phyloP scores from a whole-genome alignment of 1,140 invertebrate genomes.

The Aleiodes sp. region DNA sequence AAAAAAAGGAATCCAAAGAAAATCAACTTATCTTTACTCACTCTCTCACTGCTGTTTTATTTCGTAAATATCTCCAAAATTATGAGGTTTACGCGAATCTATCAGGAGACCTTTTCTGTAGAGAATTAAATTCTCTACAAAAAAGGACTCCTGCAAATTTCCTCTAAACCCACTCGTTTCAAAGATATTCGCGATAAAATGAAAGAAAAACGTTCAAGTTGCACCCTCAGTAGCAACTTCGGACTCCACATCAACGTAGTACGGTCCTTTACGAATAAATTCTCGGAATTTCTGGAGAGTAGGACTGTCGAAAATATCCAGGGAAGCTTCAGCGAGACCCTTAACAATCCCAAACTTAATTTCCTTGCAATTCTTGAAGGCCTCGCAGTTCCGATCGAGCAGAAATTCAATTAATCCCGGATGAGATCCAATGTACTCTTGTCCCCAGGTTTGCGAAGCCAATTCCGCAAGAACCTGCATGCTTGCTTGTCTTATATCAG shows the following conservation, averaged over 20 bases:
- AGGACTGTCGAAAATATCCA: conserved; percentile 71
- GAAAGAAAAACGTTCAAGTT: conserved; percentile 48
- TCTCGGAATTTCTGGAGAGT: conserved; percentile 71
- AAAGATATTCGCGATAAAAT: too few relatives aligned
- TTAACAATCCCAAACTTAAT: conserved; percentile 78
- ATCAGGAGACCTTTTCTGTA: too few relatives aligned
- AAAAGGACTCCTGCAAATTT: too few relatives aligned
- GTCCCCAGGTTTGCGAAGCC: conserved; percentile 71
- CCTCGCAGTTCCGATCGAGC: conserved; percentile 75
- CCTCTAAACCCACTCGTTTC: too few relatives aligned
- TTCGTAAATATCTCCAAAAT: too few relatives aligned
- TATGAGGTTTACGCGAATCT: too few relatives aligned
- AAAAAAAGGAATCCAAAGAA: neutral
- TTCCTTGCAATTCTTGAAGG: conserved; percentile 77
- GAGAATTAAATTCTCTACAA: too few relatives aligned
- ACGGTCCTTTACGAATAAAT: conserved; percentile 78
- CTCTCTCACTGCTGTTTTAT: too few relatives aligned
- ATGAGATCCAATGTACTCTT: conserved; percentile 68
- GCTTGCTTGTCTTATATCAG: conserved; percentile 68
- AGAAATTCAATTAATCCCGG: conserved; percentile 80
- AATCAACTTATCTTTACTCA: too few relatives aligned
- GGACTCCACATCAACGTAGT: conserved; percentile 71
- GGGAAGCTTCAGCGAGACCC: conserved; percentile 69
- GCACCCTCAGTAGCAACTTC: conserved; percentile 77
- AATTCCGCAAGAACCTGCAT: conserved; percentile 67